Conservation (phyloP, 2,888 invertebrate species). For the Clistopyga incitator region DNA sequence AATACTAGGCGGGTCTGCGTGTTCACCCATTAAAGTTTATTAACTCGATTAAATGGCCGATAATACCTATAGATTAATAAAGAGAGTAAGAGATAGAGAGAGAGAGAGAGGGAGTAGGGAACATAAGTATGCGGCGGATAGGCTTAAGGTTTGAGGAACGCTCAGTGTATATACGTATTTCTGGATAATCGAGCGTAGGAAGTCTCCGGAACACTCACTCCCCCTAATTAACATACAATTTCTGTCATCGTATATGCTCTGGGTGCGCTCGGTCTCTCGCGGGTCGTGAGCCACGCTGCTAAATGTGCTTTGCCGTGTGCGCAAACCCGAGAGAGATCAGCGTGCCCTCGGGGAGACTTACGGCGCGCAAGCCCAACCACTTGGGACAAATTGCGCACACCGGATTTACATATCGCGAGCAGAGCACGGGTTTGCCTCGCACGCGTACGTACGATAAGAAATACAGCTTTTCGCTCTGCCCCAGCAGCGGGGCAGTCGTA, state of each 20-base stretch:
- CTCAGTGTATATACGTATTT: constrained; percentile 50
- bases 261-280: constrained; percentile 34
- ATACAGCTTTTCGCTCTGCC: constrained; percentile 59
- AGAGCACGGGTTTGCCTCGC: constrained; percentile 50
- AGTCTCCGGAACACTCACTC: constrained; percentile 54
- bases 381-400: constrained; percentile 77
- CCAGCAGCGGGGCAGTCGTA: constrained; percentile 30
- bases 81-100: background rate
- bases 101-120: constrained; percentile 1
- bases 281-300: constrained; percentile 41
- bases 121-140: constrained; percentile 9
- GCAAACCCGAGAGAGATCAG: constrained; percentile 39
- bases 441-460: constrained; percentile 63
- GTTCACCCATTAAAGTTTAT: constrained; percentile 62
- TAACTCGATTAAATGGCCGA: constrained; percentile 61
- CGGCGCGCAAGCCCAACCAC: constrained; percentile 61
- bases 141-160: constrained; percentile 1
- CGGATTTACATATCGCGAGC: constrained; percentile 77
- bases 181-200: constrained; percentile 66
- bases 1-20: constrained; percentile 46
- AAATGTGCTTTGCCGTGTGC: constrained; percentile 37
- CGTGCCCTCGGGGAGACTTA: constrained; percentile 65
- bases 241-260: constrained; percentile 73
- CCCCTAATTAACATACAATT: constrained; percentile 80
- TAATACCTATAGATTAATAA: constrained; percentile 47